These are phyloP conservation scores for Manis pentadactyla DNA, from an alignment of 2,797 vertebrate genomes.

Conservation along the genomic window DNA sequence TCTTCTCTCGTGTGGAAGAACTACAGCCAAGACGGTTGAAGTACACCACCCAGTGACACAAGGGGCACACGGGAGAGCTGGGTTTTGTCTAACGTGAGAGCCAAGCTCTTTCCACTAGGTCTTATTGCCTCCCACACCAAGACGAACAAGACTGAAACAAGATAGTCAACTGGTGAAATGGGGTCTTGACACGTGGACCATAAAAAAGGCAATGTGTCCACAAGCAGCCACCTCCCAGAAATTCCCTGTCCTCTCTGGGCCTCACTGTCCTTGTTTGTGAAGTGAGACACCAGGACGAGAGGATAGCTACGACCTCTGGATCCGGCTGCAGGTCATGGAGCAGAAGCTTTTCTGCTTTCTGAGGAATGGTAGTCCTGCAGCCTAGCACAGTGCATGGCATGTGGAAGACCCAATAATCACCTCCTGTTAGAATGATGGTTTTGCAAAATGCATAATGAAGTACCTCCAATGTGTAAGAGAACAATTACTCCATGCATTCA, in stretches of 20 bases:
- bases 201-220: neutral
- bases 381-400: too few species aligned
- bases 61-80: rapidly evolving
- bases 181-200: neutral
- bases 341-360: neutral
- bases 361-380: neutral
- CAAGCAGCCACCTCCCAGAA: neutral
- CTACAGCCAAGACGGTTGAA: neutral
- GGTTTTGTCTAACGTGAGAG: neutral
- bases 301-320: neutral
- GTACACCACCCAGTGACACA: rapidly evolving
- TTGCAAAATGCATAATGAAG: neutral
- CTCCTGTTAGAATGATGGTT: neutral
- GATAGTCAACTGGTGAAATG: neutral
- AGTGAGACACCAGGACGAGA: neutral
- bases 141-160: neutral
- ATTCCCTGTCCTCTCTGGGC: neutral
- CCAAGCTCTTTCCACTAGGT: neutral
- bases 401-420: neutral
- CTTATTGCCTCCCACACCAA: neutral
- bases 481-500: neutral
- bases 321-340: rapidly evolving
- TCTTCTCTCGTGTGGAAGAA: neutral
- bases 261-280: neutral
- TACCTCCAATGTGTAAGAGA: neutral